Evolutionary conservation across 2,888 invertebrate species (phyloP).

Genomic region (Drosophila sordidula): DNA sequence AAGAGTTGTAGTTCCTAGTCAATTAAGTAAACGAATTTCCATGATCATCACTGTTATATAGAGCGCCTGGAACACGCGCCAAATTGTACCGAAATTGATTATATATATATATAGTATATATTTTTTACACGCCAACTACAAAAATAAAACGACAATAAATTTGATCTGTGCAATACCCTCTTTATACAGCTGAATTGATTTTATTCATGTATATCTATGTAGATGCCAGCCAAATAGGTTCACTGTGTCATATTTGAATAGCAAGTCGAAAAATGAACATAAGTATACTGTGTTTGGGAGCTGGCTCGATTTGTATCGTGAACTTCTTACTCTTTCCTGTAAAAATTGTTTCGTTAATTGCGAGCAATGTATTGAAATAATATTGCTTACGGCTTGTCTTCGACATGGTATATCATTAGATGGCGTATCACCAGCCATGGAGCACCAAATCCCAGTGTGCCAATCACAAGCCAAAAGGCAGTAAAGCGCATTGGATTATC

Average conservation of each 20-base stretch:
- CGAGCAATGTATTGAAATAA: not conserved
- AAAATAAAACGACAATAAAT: conserved; percentile 62
- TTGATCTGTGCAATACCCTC: conserved; percentile 50
- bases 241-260: not conserved
- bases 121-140: conserved; percentile 29
- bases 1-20: conserved; percentile 82
- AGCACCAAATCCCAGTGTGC: conserved; percentile 71
- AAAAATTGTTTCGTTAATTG: no score
- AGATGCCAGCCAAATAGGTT: not conserved
- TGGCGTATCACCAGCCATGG: conserved; percentile 70
- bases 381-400: conserved; percentile 23
- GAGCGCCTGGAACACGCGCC: conserved; percentile 29
- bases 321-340: conserved; percentile 7
- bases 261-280: not conserved
- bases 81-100: conserved; percentile 42
- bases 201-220: not conserved
- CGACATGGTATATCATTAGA: conserved; percentile 61
- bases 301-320: not conserved
- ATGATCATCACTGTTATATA: conserved; percentile 48
- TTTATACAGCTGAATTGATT: not conserved
- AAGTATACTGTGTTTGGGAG: not conserved
- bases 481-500: conserved; percentile 72
- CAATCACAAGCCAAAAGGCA: conserved; percentile 55
- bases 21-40: conserved; percentile 42
- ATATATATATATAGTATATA: conserved; percentile 14